Conservation (phyloP, 1,140 invertebrate genomes). For the Prorops nasuta region DNA sequence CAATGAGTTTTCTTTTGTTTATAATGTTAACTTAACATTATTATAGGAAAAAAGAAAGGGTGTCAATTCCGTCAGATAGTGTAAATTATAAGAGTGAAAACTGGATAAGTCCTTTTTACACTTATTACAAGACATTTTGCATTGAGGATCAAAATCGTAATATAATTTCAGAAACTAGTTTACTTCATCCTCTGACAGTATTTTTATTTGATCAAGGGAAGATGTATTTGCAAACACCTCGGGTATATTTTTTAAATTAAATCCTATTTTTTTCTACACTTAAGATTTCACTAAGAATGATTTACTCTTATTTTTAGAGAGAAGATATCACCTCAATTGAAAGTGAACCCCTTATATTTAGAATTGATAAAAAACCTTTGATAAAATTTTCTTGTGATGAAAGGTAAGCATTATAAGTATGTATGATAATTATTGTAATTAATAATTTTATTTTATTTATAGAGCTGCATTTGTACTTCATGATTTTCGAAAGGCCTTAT, state of each 20-base stretch:
- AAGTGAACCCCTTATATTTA: too few relatives aligned
- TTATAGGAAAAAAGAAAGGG: conserved; percentile 51
- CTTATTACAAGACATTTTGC: conserved; percentile 52
- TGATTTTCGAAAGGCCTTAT: conserved; percentile 54
- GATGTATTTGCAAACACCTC: too few relatives aligned
- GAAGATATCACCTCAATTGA: too few relatives aligned
- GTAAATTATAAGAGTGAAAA: conserved; percentile 57
- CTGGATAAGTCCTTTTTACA: conserved; percentile 43
- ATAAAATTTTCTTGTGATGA: conserved; percentile 45
- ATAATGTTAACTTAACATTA: too few relatives aligned
- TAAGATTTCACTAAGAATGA: too few relatives aligned
- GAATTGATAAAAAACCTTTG: conserved; percentile 39
- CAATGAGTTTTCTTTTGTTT: too few relatives aligned
- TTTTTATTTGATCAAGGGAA: conserved; percentile 53
- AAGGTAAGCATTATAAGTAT: conserved; percentile 41
- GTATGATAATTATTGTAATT: background rate
- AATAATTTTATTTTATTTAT: conserved; percentile 27
- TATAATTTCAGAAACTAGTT: conserved; percentile 54
- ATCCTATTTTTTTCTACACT: too few relatives aligned
- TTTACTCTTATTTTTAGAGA: too few relatives aligned
- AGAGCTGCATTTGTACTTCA: conserved; percentile 53
- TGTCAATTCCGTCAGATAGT: conserved; percentile 57
- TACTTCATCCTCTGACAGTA: conserved; percentile 57
- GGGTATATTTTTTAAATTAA: too few relatives aligned
- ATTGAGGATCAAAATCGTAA: conserved; percentile 51